phyloP scores from a whole-genome alignment of 2,113 vertebrate species.

The Perca schrenkii region DNA sequence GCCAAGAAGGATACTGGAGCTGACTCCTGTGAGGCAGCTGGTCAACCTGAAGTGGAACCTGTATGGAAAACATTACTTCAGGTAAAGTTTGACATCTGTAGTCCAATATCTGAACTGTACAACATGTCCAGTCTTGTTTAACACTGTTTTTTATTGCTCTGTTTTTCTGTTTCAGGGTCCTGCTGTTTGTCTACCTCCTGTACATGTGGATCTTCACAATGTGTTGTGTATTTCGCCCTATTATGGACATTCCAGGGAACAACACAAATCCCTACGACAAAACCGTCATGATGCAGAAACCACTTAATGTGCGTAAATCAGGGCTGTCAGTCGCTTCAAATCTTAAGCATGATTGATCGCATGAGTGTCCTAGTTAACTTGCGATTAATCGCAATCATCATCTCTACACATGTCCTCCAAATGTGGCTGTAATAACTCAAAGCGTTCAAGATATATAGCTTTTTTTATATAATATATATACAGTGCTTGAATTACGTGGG shows the following conservation, averaged over 20 bases:
- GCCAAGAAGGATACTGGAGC: conserved; percentile 92
- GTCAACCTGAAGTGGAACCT: conserved; percentile 95
- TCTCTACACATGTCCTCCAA: too few species aligned
- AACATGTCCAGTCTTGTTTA: not conserved
- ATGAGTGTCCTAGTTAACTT: not conserved
- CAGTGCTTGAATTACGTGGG: too few species aligned
- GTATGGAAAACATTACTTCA: conserved; percentile 95
- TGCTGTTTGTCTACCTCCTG: conserved; percentile 90
- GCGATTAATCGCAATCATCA: too few species aligned
- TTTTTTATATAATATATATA: too few species aligned
- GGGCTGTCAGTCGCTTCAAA: not conserved
- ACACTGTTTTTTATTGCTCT: not conserved
- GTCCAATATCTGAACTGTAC: not conserved
- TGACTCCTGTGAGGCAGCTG: conserved; percentile 94
- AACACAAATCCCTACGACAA: conserved; percentile 84
- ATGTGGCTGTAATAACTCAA: too few species aligned
- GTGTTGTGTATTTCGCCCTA: conserved; percentile 91
- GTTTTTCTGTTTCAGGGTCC: conserved; percentile 71
- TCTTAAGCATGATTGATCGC: not conserved
- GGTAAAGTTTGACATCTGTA: conserved; percentile 61
- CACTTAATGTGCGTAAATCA: conserved; percentile 73
- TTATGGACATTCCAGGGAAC: conserved; percentile 87
- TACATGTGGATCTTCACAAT: conserved; percentile 94
- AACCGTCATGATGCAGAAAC: conserved; percentile 88
- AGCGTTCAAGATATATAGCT: too few species aligned